Evolutionary conservation across 2,888 invertebrate genomes (phyloP), one percentile per base, ranked within the genome.

Genomic region (Andrena bucephala): DNA sequence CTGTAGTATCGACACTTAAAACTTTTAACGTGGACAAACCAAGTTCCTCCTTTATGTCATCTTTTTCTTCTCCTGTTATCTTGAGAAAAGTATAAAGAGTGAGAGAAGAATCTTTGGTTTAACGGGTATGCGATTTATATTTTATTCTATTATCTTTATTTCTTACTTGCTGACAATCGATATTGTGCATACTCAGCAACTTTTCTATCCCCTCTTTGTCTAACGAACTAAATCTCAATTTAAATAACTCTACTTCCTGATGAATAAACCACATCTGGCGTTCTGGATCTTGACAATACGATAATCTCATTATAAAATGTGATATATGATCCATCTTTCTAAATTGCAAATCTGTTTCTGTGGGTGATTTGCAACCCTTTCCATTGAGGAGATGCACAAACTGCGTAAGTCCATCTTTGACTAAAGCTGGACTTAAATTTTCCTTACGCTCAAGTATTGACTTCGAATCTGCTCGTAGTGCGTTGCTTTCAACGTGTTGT

Each of bases 251-350:
- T 81, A 97, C 94, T 95, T 99, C 99, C 86, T 98, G 96, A 27
- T 96, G 94, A 16, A 99, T 94, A 92, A 99, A 98, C 99, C 99
- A 99, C 79, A 95, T 96, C 48, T 97, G 95, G 52, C 98, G 94
- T 75, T 99, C 98, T 87, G 97, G 97, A 29, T 97, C 96, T 90
- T 97, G 96, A 92, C 98, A 99, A 94, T 98, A 99, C 0, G 98
- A 98, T 77, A 99, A 94, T 75, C 99, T 95, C 2, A 99, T 95
- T 89, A 99, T 97, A 93, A 97, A 99, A 94, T 99, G 99, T 0
- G 99, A 98, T 69, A 99, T 96, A 90, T 98, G 97, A 94, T 99
- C 99, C 83, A 96, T 96, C 48, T 96, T 95, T 74, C 97, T 95
- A 0, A 96, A 96, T 91, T 96, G 96, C 60, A 96, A 92, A 90